These are phyloP conservation scores for Ommatoiulus sabulosus DNA, from an alignment of 2,888 invertebrate species.

Conservation along the genomic window DNA sequence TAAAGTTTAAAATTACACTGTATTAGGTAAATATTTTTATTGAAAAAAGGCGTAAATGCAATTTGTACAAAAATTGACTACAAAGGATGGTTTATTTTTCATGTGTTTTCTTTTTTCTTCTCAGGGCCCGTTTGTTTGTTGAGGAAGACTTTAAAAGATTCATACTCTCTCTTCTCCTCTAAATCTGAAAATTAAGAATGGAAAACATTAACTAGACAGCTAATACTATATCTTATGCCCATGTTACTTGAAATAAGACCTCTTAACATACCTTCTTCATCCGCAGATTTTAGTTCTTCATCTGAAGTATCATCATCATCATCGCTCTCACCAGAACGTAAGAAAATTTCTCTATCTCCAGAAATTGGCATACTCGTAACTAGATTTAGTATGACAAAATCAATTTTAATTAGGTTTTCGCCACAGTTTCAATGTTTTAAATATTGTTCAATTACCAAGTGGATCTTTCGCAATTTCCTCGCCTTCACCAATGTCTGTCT, in stretches of 20 bases:
- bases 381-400: background rate
- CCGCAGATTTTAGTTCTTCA: slow-evolving; percentile 58
- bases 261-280: slow-evolving; percentile 18
- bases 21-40: background rate
- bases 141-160: slow-evolving; percentile 45
- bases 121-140: background rate
- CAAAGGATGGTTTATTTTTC: background rate
- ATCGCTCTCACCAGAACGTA: slow-evolving; percentile 60
- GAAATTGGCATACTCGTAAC: slow-evolving; percentile 58
- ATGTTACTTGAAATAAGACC: background rate
- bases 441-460: background rate
- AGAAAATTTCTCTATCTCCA: slow-evolving; percentile 59
- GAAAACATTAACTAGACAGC: background rate
- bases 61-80: too few relatives aligned
- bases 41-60: background rate
- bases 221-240: background rate
- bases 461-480: slow-evolving; percentile 53
- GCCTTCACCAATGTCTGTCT: slow-evolving; percentile 62
- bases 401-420: background rate
- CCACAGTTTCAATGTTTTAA: background rate
- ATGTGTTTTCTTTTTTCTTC: background rate
- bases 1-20: slow-evolving; percentile 9
- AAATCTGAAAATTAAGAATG: slow-evolving; percentile 44
- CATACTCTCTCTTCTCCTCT: slow-evolving; percentile 54
- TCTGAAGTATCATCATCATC: slow-evolving; percentile 60